Evolutionary conservation across 35 echinoderm and acorn worm species (phyloP), one percentile per base, ranked within the genome.

Genomic region (Apostichopus californicus): DNA sequence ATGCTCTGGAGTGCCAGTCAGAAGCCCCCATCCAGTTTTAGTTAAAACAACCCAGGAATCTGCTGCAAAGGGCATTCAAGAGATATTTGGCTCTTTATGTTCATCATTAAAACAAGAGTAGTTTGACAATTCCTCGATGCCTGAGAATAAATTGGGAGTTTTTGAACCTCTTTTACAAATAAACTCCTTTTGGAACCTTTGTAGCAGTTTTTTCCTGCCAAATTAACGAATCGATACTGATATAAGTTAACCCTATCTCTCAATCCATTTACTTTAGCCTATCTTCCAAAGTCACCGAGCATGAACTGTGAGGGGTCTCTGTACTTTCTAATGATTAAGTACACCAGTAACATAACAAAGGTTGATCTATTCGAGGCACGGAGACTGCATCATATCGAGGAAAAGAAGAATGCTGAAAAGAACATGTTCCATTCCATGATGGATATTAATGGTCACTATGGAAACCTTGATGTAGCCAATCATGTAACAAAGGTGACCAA

Each of bases 231-330:
- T 2, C 34, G 0, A 46, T 46, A 46, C 34, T 46, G 34, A 46
- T 46, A 46, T 61, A 61, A 61, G 12, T 61, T 61, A 60, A 61
- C 58, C 12, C 1, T 61, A 11, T 73, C 28, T 54, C 9, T 83
- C 18, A 34, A 85, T 77, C 5, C 87, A 14, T 77, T 89, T 24
- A 60, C 8, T 53, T 9, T 56, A 97, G 96, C 88, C 56, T 97
- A 95, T 56, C 90, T 93, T 24, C 86, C 79, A 15, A 94, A 92
- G 25, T 94, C 96, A 55, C 96, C 96, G 22, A 95, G 96, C 81
- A 94, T 97, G 83, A 92, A 78, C 21, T 97, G 75, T 23, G 86
- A 61, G 25, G 87, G 92, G 78, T 87, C 91, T 4, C 82, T 93
- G 64, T 17, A 81, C 17, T 90, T 94, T 22, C 65, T 97, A 20